A percentile compares a stretch with the other conserved stretches of the same genome.
Evolutionary conservation across 2,888 invertebrate genomes (phyloP).

Genomic region (Drosophila neutralis): DNA sequence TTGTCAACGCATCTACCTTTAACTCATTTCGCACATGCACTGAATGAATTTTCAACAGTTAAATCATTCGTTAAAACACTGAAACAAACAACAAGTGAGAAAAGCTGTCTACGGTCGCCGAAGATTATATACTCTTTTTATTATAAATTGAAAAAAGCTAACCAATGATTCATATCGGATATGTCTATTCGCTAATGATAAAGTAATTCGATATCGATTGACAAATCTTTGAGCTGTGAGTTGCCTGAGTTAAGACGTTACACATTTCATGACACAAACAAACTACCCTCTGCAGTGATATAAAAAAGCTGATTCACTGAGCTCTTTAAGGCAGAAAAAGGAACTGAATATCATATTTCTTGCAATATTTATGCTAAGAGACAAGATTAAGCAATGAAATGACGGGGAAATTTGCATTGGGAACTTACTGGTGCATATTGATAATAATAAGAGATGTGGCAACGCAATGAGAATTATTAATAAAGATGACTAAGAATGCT

Average conservation of each 20-base stretch:
- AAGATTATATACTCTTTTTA: not conserved
- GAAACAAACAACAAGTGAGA: constrained; percentile 1
- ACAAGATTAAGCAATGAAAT: constrained; percentile 46
- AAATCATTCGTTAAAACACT: constrained; percentile 44
- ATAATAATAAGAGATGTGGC: constrained; percentile 7
- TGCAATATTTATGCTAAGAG: constrained; percentile 14
- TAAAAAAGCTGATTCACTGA: constrained; percentile 18
- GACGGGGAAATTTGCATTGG: constrained; percentile 14
- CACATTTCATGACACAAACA: not conserved
- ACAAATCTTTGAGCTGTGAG: not conserved
- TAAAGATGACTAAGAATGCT: constrained; percentile 1
- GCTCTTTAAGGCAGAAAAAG: constrained; percentile 18
- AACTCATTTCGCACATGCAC: constrained; percentile 54
- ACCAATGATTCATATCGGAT: not conserved
- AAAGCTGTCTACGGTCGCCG: too few species aligned
- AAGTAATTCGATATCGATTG: not conserved
- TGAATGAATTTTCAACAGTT: constrained; percentile 56
- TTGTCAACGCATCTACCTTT: constrained; percentile 40
- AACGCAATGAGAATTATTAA: constrained; percentile 28
- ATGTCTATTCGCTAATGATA: not conserved
- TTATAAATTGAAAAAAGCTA: not conserved
- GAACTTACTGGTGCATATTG: constrained; percentile 19
- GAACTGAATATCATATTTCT: constrained; percentile 26
- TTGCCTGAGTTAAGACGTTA: not conserved
- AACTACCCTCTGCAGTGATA: not conserved